Evolutionary conservation across 2,113 vertebrate genomes (phyloP).

Genomic region (Plecturocebus donacophilus): DNA sequence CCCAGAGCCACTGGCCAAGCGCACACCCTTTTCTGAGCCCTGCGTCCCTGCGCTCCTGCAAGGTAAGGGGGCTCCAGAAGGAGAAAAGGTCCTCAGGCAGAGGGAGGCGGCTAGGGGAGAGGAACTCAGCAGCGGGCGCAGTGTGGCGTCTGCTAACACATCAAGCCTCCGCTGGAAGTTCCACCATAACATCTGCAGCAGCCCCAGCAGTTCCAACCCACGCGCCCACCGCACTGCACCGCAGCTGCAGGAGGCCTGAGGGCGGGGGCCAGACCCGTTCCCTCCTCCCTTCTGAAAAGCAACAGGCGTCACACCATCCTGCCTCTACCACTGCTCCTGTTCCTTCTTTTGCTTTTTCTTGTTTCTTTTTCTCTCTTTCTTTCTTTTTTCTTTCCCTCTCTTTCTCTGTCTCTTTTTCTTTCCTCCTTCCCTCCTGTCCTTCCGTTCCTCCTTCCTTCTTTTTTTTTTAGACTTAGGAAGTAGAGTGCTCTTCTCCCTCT

Average conservation of each 20-base stretch:
- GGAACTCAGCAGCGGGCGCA: not conserved
- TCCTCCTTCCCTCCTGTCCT: not conserved
- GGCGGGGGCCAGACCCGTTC: not conserved
- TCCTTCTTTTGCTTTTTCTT: not conserved
- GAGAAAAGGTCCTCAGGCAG: not conserved
- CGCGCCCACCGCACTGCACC: not conserved
- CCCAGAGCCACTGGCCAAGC: conserved; percentile 53
- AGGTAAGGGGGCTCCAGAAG: conserved; percentile 72
- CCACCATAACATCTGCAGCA: conserved; percentile 79
- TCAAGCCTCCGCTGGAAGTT: conserved; percentile 79
- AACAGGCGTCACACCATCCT: not conserved
- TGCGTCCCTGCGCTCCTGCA: conserved; percentile 33
- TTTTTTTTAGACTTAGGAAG: not conserved
- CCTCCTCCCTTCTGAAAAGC: not conserved
- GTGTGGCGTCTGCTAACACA: conserved; percentile 48
- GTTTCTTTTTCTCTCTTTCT: not conserved
- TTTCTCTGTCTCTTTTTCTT: not conserved
- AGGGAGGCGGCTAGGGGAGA: conserved; percentile 30
- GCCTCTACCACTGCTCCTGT: not conserved
- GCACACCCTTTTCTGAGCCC: conserved; percentile 46
- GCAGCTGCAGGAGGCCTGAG: rapidly evolving
- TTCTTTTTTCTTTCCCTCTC: not conserved
- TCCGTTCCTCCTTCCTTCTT: not conserved
- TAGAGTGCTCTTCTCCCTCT: not conserved
- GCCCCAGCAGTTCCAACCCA: conserved; percentile 58